Evolutionary conservation across 2,797 vertebrate species (phyloP).

Genomic region (Pagetopsis macropterus): DNA sequence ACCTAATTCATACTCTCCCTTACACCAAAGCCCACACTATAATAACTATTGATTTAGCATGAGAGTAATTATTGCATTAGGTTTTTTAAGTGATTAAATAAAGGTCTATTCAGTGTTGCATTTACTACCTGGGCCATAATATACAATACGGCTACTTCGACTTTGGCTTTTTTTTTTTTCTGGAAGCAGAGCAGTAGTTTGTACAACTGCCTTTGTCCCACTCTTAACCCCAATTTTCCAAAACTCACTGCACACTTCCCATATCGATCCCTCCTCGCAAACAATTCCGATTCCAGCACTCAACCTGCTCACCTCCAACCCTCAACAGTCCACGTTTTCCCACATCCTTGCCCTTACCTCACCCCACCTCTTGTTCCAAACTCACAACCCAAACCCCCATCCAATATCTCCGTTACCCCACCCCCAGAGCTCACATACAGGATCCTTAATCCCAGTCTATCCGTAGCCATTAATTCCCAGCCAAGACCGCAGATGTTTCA

Average conservation of each 20-base stretch:
- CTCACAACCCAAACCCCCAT: slow-evolving; percentile 11
- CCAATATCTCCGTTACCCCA: slow-evolving; percentile 48
- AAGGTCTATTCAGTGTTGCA: slow-evolving; percentile 1
- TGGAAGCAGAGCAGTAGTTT: neutral
- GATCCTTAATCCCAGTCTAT: slow-evolving; percentile 63
- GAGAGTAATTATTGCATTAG: slow-evolving; percentile 26
- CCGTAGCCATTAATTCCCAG: slow-evolving; percentile 61
- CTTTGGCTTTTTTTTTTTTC: neutral
- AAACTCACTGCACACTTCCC: slow-evolving; percentile 10
- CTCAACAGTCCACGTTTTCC: no score
- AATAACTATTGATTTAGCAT: slow-evolving; percentile 51
- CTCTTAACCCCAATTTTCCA: slow-evolving; percentile 24
- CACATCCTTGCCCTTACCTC: slow-evolving; percentile 39
- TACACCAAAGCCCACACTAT: slow-evolving; percentile 33
- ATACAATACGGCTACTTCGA: neutral
- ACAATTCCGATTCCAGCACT: slow-evolving; percentile 13
- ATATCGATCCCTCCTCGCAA: slow-evolving; percentile 8
- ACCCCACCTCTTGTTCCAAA: slow-evolving; percentile 43
- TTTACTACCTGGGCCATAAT: slow-evolving; percentile 8
- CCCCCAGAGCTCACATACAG: slow-evolving; percentile 44
- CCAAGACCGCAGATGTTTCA: slow-evolving; percentile 73
- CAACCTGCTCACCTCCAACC: slow-evolving; percentile 16
- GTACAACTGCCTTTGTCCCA: slow-evolving; percentile 8
- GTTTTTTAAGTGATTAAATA: slow-evolving; percentile 29
- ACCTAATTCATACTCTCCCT: slow-evolving; percentile 38